Evolutionary conservation across 2,113 vertebrate genomes (phyloP), one percentile per base, ranked within the genome.

Genomic region (Cygnus buccinator): DNA sequence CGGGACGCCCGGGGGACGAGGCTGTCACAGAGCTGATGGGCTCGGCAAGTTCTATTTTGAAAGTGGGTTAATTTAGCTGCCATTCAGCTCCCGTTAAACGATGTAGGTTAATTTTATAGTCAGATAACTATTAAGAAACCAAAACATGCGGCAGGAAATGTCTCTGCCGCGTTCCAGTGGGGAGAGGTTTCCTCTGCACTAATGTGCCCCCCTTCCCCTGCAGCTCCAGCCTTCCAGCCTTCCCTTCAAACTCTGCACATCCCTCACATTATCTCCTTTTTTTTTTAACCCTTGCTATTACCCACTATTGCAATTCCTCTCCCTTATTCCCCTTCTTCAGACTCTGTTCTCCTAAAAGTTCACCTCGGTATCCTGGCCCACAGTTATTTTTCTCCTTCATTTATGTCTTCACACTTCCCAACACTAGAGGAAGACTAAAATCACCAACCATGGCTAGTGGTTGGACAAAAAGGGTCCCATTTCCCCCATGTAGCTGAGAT

Each of bases 51-150:
- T 93, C 90, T 96, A 23, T 95, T 96, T 96, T 93, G 94, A 95
- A 97, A 96, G 94, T 96, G 95, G 95, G 96, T 97, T 96, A 96
- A 96, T 96, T 94, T 91, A 94, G 73, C 92, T 94, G 95, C 91
- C 91, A 86, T 59, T 96, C 95, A 93, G 68, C 86, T 54, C 86
- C 89, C 81, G 61, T 65, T 84, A 96, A 92, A 91, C 52, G 89
- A 93, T 84, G 77, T 68, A 92, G 95, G 94, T 94, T 96, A 97
- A 96, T 96, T 94, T 93, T 82, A 87, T 76, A 96, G 92, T 93
- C 90, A 94, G 90, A 88, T 93, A 93, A 92, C 93, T 94, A 84
- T 96, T 90, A 94, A 90, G 90, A 89, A 97, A 90, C 93, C 86
- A 93, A 97, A 94, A 94, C 92, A 95, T 19, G 78, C 84, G 84